Evolutionary conservation across 23 tunicate species (phyloP).

Genomic region (Botrylloides violaceus): DNA sequence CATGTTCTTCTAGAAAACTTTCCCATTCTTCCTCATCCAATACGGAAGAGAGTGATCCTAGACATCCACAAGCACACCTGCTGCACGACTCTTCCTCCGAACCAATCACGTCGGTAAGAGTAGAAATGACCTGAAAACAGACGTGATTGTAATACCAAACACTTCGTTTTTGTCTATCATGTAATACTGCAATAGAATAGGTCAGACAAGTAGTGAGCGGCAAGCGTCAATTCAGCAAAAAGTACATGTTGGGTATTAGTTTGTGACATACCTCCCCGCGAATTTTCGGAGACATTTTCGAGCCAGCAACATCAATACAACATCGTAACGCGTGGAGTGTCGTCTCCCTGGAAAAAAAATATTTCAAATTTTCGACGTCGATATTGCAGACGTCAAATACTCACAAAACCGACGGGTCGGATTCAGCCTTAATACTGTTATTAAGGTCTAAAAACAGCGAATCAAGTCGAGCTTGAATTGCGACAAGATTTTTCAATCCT

Average conservation of each 20-base stretch:
- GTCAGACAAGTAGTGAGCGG: not conserved
- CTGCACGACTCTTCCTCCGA: slow-evolving; percentile 42
- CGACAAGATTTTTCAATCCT: slow-evolving; percentile 65
- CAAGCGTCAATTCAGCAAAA: not conserved
- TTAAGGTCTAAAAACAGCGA: slow-evolving; percentile 74
- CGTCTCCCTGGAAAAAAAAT: slow-evolving; percentile 87
- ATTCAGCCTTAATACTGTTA: slow-evolving; percentile 37
- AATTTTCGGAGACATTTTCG: slow-evolving; percentile 44
- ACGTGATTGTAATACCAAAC: not conserved
- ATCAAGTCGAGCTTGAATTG: slow-evolving; percentile 69
- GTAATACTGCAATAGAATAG: too few species aligned
- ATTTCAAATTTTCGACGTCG: not conserved
- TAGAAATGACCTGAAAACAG: slow-evolving; percentile 22
- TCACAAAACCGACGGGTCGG: slow-evolving; percentile 49
- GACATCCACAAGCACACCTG: slow-evolving; percentile 63
- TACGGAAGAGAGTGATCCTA: slow-evolving; percentile 43
- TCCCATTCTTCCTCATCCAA: slow-evolving; percentile 33
- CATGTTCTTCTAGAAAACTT: slow-evolving; percentile 30
- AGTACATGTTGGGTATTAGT: too few species aligned
- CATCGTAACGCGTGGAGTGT: slow-evolving; percentile 59
- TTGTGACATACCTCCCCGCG: slow-evolving; percentile 35
- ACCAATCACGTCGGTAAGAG: slow-evolving; percentile 18
- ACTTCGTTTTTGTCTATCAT: too few species aligned
- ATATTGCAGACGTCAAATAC: not conserved
- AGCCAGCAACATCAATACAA: slow-evolving; percentile 63